A percentile compares a stretch with the other conserved stretches of the same genome.
phyloP scores from a whole-genome alignment of 2,797 vertebrate genomes.

The Peromyscus attwateri region DNA sequence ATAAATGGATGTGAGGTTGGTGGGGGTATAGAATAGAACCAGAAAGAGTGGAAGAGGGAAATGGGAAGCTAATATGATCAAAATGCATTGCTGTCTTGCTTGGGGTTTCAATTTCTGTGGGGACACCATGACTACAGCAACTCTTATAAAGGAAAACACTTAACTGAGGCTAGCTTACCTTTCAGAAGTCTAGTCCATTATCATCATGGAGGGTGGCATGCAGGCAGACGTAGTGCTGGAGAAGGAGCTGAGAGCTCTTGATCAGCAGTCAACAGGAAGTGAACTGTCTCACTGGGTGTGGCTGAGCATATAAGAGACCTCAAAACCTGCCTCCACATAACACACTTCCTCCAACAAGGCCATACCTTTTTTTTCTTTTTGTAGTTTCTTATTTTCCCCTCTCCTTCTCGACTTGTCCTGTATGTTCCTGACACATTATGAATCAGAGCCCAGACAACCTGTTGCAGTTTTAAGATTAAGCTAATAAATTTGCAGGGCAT shows the following conservation, averaged over 20 bases:
- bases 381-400: neutral
- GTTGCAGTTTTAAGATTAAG: conserved; percentile 63
- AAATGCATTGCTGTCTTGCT: neutral
- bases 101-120: neutral
- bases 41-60: neutral
- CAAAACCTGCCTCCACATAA: too few species aligned
- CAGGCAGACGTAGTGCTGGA: too few species aligned
- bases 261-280: too few species aligned
- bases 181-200: neutral
- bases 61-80: neutral
- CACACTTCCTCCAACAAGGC: too few species aligned
- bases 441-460: conserved; percentile 60
- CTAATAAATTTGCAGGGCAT: conserved; percentile 50
- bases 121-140: neutral
- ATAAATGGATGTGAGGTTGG: neutral
- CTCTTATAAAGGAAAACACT: neutral
- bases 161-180: neutral
- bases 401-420: neutral
- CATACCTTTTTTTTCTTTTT: too few species aligned
- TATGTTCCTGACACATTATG: conserved; percentile 61
- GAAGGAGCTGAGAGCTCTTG: too few species aligned
- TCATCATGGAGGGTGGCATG: neutral
- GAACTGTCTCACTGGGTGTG: too few species aligned
- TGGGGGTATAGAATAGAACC: neutral
- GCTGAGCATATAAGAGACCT: too few species aligned